Conservation (phyloP, 1,140 invertebrate genomes). For the Daktulosphaira vitifoliae region DNA sequence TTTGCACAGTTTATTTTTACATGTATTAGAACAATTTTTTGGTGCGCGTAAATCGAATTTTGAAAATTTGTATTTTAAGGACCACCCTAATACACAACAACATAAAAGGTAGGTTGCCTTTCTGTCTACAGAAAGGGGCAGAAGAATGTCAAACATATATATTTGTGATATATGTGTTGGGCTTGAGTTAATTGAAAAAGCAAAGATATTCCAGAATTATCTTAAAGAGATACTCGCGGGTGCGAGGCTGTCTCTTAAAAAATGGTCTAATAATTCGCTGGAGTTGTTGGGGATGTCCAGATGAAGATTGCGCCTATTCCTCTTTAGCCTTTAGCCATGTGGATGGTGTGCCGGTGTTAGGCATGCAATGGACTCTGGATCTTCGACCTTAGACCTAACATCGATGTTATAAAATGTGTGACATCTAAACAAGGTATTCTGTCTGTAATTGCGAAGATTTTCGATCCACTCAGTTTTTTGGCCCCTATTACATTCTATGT, state of each 20-base stretch:
- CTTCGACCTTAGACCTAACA: background rate
- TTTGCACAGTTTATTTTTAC: too few relatives aligned
- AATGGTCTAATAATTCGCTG: background rate
- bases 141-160: too few relatives aligned
- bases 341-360: background rate
- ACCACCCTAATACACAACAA: too few relatives aligned
- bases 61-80: too few relatives aligned
- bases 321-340: background rate
- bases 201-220: background rate
- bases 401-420: background rate
- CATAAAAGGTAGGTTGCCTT: too few relatives aligned
- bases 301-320: background rate
- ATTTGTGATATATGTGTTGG: background rate
- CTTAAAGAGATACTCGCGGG: background rate
- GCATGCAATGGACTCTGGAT: background rate
- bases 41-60: too few relatives aligned
- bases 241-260: background rate
- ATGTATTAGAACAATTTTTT: too few relatives aligned
- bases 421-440: constrained; percentile 30
- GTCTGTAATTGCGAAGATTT: constrained; percentile 37
- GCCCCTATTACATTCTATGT: constrained; percentile 39
- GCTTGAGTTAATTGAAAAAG: background rate
- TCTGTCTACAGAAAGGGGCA: too few relatives aligned
- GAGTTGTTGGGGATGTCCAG: background rate
- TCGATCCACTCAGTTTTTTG: constrained; percentile 42